Percentiles rank a stretch among this genome's conserved stretches.
Conservation (phyloP, 2,888 invertebrate genomes). For the Nomada hirtipes region DNA sequence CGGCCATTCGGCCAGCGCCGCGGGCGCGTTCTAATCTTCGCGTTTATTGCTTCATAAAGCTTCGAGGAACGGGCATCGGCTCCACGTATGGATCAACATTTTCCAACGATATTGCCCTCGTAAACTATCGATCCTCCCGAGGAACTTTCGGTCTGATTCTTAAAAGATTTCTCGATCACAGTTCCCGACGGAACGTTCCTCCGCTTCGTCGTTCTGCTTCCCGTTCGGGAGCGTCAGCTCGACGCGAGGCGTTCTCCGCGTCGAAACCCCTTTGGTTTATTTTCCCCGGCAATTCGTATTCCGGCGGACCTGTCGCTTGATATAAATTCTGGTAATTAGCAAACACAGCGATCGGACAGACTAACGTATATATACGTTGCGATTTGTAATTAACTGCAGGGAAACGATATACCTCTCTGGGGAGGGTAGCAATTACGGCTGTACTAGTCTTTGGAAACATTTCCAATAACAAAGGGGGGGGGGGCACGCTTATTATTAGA, state of each 20-base stretch:
- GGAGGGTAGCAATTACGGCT: conserved; percentile 20
- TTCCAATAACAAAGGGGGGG: conserved; percentile 14
- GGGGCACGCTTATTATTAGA: conserved; percentile 18
- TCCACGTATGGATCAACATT: conserved; percentile 43
- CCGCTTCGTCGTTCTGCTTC: neutral
- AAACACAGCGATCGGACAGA: conserved; percentile 18
- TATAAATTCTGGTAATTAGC: conserved; percentile 46
- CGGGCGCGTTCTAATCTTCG: conserved; percentile 47
- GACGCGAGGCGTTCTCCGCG: neutral
- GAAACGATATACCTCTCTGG: conserved; percentile 7
- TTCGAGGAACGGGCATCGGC: conserved; percentile 21
- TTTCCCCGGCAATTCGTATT: neutral
- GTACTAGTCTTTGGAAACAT: conserved; percentile 17
- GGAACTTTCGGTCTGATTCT: conserved; percentile 43
- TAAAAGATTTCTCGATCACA: conserved; percentile 20
- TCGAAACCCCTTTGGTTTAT: neutral
- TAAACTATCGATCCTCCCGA: conserved; percentile 48
- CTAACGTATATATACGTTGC: conserved; percentile 19
- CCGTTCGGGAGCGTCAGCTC: neutral
- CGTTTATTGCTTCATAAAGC: conserved; percentile 54
- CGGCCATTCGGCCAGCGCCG: neutral
- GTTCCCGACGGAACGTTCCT: neutral
- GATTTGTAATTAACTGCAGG: conserved; percentile 41
- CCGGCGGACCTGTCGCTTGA: neutral
- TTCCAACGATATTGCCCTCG: conserved; percentile 49